Evolutionary conservation across 2,797 vertebrate genomes (phyloP).

Genomic region (Siniperca undulata): DNA sequence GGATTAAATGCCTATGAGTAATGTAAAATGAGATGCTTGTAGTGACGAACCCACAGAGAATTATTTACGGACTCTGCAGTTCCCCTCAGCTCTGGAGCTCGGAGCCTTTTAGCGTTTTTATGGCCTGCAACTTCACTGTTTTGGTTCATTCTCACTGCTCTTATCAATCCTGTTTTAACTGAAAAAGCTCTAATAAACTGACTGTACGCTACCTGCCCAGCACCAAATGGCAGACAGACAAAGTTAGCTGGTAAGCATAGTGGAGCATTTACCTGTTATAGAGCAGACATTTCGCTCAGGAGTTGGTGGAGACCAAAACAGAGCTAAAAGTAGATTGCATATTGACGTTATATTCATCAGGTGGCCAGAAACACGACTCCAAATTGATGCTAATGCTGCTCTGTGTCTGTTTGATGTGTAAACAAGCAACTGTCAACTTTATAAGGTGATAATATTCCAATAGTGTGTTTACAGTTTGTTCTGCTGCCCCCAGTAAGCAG

Average conservation of each 20-base stretch:
- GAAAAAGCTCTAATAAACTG: background rate
- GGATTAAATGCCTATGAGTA: background rate
- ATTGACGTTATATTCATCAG: background rate
- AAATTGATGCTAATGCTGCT: background rate
- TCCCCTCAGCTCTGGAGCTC: background rate
- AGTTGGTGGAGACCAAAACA: background rate
- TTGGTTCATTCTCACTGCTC: background rate
- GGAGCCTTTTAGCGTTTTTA: background rate
- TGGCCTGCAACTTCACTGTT: background rate
- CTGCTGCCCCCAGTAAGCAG: background rate
- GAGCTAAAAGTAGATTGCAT: background rate
- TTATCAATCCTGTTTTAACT: background rate
- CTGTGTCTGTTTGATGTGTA: background rate
- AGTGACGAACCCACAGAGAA: background rate
- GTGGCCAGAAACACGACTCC: background rate
- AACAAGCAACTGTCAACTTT: background rate
- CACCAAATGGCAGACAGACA: background rate
- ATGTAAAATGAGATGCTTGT: background rate
- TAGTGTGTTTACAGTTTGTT: background rate
- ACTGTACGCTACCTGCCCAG: background rate
- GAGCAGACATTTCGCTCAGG: background rate
- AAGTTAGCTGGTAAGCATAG: background rate
- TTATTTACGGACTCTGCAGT: background rate
- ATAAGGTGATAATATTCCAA: background rate
- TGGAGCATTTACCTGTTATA: background rate